Conservation (phyloP, 2,888 invertebrate genomes). For the Drosophila seclusa region DNA sequence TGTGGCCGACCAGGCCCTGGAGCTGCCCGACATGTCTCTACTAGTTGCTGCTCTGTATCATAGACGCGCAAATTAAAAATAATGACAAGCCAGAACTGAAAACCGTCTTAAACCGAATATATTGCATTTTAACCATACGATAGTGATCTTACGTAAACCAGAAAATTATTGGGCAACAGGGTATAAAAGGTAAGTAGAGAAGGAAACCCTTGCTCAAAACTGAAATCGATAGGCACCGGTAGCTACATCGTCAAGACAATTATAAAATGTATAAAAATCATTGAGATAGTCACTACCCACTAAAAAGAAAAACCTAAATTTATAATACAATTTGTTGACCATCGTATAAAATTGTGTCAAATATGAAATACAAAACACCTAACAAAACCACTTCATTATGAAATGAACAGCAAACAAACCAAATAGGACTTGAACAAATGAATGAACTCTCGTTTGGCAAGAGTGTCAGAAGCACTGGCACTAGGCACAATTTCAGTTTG, state of each 20-base stretch:
- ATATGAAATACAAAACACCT: background rate
- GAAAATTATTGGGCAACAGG: background rate
- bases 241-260: background rate
- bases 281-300: background rate
- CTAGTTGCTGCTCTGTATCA: slow-evolving; percentile 41
- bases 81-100: slow-evolving; percentile 47
- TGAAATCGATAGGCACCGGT: background rate
- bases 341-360: background rate
- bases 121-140: background rate
- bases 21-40: slow-evolving; percentile 10
- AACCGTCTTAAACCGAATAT: slow-evolving; percentile 1
- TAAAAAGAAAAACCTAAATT: background rate
- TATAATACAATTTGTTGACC: too few species aligned
- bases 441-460: background rate
- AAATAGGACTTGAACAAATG: slow-evolving; percentile 5
- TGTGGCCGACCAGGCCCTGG: slow-evolving; percentile 9
- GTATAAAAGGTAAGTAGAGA: background rate
- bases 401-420: background rate
- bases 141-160: background rate
- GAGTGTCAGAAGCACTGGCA: slow-evolving; percentile 1
- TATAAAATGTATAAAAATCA: background rate
- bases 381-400: background rate
- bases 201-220: background rate
- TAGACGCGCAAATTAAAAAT: slow-evolving; percentile 72
- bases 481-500: slow-evolving; percentile 11